Conservation (phyloP, 2,888 invertebrate species). For the Pomacea canaliculata region DNA sequence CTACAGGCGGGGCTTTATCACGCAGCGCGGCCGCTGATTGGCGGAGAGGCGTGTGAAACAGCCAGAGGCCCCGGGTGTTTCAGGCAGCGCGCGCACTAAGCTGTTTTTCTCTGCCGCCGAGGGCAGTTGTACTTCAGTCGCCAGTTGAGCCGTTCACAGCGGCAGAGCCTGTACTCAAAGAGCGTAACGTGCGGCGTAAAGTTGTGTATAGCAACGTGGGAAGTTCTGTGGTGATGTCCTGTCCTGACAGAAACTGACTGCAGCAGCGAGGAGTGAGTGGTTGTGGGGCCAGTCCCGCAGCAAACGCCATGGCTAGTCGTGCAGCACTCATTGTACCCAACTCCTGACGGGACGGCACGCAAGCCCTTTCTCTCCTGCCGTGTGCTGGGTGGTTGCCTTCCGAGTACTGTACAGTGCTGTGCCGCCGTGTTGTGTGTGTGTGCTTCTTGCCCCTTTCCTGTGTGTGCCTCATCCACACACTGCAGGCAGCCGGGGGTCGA, state of each 20-base stretch:
- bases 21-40: constrained; percentile 40
- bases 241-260: too few relatives aligned
- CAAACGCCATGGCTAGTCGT: background rate
- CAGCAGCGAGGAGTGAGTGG: too few relatives aligned
- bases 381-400: too few relatives aligned
- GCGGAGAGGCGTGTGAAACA: constrained; percentile 41
- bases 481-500: background rate
- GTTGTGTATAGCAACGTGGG: too few relatives aligned
- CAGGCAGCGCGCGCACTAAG: too few relatives aligned
- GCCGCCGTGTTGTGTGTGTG: too few relatives aligned
- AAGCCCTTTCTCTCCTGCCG: too few relatives aligned
- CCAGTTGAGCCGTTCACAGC: background rate
- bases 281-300: too few relatives aligned
- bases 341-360: background rate
- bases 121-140: constrained; percentile 2
- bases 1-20: too few relatives aligned
- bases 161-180: background rate
- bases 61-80: constrained; percentile 15
- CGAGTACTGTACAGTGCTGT: background rate
- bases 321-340: background rate
- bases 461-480: background rate
- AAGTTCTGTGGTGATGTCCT: too few relatives aligned
- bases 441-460: too few relatives aligned
- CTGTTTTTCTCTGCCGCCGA: constrained; percentile 31
- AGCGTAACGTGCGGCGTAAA: too few relatives aligned